Evolutionary conservation across 2,797 vertebrate species (phyloP).

Genomic region (Scolopax bukidnonensis): DNA sequence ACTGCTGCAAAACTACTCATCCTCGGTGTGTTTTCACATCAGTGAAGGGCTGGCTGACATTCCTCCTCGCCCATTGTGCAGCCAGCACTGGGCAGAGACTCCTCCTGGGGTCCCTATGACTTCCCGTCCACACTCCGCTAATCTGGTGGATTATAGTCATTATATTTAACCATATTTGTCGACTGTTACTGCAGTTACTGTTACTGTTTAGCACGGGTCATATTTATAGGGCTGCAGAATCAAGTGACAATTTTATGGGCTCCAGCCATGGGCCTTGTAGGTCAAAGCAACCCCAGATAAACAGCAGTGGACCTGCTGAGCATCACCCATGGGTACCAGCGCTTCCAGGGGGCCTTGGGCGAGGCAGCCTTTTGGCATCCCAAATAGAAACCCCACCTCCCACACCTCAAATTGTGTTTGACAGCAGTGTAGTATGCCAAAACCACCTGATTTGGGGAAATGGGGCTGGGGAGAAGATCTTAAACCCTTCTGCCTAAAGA

Average conservation of each 20-base stretch:
- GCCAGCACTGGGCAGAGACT: not conserved
- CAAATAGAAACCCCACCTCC: not conserved
- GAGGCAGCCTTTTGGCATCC: not conserved
- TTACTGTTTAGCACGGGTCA: not conserved
- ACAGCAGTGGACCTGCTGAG: not conserved
- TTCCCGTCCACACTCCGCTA: not conserved
- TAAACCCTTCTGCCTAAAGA: not conserved
- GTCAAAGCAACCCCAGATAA: not conserved
- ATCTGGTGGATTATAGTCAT: not conserved
- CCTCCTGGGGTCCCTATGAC: not conserved
- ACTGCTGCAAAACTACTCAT: not conserved
- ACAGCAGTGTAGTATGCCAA: not conserved
- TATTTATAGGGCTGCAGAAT: conserved; percentile 33
- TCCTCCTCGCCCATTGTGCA: not conserved
- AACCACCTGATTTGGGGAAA: not conserved
- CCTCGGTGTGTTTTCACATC: not conserved
- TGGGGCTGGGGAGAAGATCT: not conserved
- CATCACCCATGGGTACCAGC: accelerated
- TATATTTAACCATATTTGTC: not conserved
- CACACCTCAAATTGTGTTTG: not conserved
- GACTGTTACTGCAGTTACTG: conserved; percentile 32
- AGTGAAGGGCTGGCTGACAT: not conserved
- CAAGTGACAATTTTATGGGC: not conserved
- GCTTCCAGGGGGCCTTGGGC: not conserved
- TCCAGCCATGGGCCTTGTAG: not conserved